Base-by-base conservation (phyloP, 2,797 vertebrate genomes). In the Galago senegalensis region DNA sequence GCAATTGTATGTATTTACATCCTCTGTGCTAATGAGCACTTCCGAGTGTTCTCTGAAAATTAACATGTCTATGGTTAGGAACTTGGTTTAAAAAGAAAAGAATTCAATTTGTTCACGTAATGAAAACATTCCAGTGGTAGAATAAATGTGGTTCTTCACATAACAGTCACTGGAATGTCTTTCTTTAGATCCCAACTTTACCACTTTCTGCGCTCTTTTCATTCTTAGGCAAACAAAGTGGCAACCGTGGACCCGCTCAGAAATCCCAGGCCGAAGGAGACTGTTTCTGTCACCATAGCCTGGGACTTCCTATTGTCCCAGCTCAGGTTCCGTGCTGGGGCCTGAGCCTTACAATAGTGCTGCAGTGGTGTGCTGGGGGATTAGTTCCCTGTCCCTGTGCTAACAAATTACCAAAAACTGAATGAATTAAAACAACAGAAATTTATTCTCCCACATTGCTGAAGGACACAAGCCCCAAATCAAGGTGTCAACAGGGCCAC, bases 71-170 rank as follows among this genome's bases (percentile, higher is more conserved):
- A 14, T 89, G n/a, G 46, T 84, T 72, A 80, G 69, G 16, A 95
- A 65, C 31, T 83, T 90, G 87, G 25, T 85, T 95, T 92, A 79
- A 93, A 91, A 95, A 84, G 81, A 72, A 90, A 89, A 94, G 25
- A 87, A 77, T 46, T 83, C 34, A 81, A 58, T 63, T 87, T 34
- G 3, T 21, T 89, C 31, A 2, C 75, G 21, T 34, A 77, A 93
- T 84, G 61, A 7, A 91, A 69, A 63, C 20, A 89, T 79, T 34
- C 31, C 17, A 76, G 29, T 67, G 75, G 53, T 40, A 79, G 70
- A 96, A 37, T 18, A 79, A 79, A 76, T 61, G 37, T 60, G 43
- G 13, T 60, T 77, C 92, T 77, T 85, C 56, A 67, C 69, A 67
- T 40, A 79, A 85, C 3, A 1, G 31, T 40, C 27, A n/a, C 43